Conservation (phyloP, 2,113 vertebrate species). For the Propithecus coquereli region DNA sequence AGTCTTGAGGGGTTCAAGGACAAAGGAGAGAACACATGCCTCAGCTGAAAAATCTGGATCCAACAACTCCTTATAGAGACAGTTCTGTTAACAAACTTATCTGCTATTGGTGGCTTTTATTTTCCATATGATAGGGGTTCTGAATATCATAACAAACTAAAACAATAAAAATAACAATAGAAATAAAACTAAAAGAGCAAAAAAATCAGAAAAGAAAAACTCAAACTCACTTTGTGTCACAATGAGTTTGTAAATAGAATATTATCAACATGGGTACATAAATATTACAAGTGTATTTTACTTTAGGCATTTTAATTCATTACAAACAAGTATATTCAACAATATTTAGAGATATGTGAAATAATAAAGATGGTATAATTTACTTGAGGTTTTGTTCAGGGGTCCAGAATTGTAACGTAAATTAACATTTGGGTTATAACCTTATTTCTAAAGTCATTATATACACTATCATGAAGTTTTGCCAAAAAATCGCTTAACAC, state of each 20-base stretch:
- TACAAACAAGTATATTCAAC: not conserved
- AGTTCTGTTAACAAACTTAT: not conserved
- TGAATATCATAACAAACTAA: not conserved
- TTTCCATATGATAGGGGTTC: not conserved
- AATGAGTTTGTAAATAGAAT: not conserved
- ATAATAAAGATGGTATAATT: not conserved
- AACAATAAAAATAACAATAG: not conserved
- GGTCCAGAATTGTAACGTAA: not conserved
- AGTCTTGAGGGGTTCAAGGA: not conserved
- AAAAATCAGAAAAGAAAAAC: not conserved
- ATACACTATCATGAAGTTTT: not conserved
- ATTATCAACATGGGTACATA: not conserved
- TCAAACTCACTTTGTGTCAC: not conserved
- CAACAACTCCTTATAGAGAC: not conserved
- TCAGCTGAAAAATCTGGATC: not conserved
- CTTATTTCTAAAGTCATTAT: not conserved
- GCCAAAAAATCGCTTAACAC: not conserved
- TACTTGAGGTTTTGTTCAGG: not conserved
- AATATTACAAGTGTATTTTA: conserved; percentile 1
- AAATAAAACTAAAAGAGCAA: conserved; percentile 7
- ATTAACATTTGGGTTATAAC: not conserved
- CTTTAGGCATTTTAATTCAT: not conserved
- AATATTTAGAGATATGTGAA: not conserved
- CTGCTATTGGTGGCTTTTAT: not conserved
- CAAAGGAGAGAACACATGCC: not conserved